These are phyloP conservation scores for Nerophis lumbriciformis DNA, from an alignment of 2,113 vertebrate genomes.

Conservation along the genomic window DNA sequence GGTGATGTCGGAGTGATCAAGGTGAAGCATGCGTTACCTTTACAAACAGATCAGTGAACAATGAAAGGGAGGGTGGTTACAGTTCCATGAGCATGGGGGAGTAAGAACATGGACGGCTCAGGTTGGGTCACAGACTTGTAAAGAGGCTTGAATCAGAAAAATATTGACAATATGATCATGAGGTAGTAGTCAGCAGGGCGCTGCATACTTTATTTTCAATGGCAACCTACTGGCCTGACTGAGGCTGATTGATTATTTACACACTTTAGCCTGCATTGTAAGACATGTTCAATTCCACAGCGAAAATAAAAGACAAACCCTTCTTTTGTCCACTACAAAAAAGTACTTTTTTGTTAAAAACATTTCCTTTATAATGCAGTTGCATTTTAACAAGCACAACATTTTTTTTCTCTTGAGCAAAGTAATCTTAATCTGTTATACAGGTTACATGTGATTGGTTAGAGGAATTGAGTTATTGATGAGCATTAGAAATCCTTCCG, in stretches of 20 bases:
- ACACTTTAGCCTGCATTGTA: slow-evolving; percentile 52
- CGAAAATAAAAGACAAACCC: slow-evolving; percentile 19
- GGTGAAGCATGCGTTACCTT: slow-evolving; percentile 64
- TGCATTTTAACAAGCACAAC: slow-evolving; percentile 45
- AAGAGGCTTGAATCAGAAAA: slow-evolving; percentile 47
- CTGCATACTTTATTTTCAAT: slow-evolving; percentile 67
- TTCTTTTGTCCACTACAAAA: slow-evolving; percentile 40
- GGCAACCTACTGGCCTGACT: slow-evolving; percentile 57
- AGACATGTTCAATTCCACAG: slow-evolving; percentile 49
- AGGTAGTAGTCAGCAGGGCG: slow-evolving; percentile 73
- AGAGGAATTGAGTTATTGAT: slow-evolving; percentile 38
- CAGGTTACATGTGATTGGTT: slow-evolving; percentile 39
- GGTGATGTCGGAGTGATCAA: slow-evolving; percentile 51
- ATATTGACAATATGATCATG: slow-evolving; percentile 61
- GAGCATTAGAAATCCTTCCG: slow-evolving; percentile 29
- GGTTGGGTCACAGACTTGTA: slow-evolving; percentile 43
- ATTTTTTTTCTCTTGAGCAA: slow-evolving; percentile 29
- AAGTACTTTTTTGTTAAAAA: slow-evolving; percentile 39
- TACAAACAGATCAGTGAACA: slow-evolving; percentile 58
- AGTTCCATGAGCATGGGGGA: slow-evolving; percentile 52
- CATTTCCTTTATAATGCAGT: slow-evolving; percentile 30
- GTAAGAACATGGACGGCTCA: slow-evolving; percentile 50
- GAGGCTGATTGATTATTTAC: slow-evolving; percentile 59
- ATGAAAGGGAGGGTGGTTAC: slow-evolving; percentile 45
- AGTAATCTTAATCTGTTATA: slow-evolving; percentile 50